Evolutionary conservation across 1,140 invertebrate genomes (phyloP), one percentile per base, ranked within the genome.

Genomic region (Sarcophaga bullata): DNA sequence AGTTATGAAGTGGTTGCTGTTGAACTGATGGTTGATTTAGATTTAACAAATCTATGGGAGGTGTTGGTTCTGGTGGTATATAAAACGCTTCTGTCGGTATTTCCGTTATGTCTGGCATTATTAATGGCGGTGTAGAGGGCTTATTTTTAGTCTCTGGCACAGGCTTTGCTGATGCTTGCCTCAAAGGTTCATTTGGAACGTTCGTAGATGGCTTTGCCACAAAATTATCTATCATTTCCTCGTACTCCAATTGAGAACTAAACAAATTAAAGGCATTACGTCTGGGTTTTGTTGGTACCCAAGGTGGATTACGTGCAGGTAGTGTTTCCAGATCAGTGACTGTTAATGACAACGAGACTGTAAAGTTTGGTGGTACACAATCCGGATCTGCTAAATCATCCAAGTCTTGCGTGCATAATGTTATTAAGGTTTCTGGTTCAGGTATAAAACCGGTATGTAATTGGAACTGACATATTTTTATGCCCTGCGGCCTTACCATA

Each of bases 361-460:
- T 91, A 86, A 98, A 97, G 84, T 93, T 93, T 2, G 94, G 94
- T 1, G 95, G 95, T 87, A 97, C 96, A 86, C 96, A 94, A 84
- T 98, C 97, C 37, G 94, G 93, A 84, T 94, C 93, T 8, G 95
- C 93, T 68, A 97, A 90, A 84, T 95, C 95, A 90, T 97, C 96
- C 82, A 97, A 91, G 86, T 97, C 95, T 83, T 92, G 92, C 84
- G 94, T 95, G 47, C 93, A 93, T 84, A 96, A 97, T 58, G 92
- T 94, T 37, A 98, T 90, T 50, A 92, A 92, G 76, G 93, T 95
- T 84, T 95, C 94, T 83, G 94, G 93, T 83, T 94, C 92, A 2
- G 93, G 91, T 58, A 98, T 93, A 87, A 96, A 98, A 47, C 97
- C 97, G 19, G 97, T 96, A 88, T 98, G 95, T 85, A 98, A 95